Conservation (phyloP, 2,888 invertebrate species). For the Laspeyria flexula region DNA sequence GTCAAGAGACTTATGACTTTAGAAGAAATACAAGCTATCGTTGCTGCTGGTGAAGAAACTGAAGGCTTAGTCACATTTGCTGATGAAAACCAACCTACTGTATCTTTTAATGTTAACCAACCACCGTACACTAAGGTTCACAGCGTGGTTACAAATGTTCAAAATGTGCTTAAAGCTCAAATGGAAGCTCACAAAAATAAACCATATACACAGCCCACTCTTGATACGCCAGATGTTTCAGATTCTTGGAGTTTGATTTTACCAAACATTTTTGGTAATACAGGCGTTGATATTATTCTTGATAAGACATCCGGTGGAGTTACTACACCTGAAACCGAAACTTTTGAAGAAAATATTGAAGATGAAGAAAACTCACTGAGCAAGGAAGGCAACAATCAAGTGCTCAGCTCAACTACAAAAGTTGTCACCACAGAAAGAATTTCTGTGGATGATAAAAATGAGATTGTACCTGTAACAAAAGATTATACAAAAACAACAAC, state of each 20-base stretch:
- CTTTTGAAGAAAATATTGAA: slow-evolving; percentile 58
- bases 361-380: slow-evolving; percentile 60
- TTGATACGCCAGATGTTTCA: slow-evolving; percentile 91
- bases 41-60: slow-evolving; percentile 92
- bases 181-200: slow-evolving; percentile 88
- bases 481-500: slow-evolving; percentile 23
- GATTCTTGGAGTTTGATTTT: slow-evolving; percentile 93
- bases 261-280: slow-evolving; percentile 92
- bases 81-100: slow-evolving; percentile 77
- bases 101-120: slow-evolving; percentile 79
- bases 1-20: slow-evolving; percentile 94
- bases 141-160: slow-evolving; percentile 93
- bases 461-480: slow-evolving; percentile 22
- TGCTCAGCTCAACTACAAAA: slow-evolving; percentile 52
- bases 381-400: slow-evolving; percentile 64
- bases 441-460: slow-evolving; percentile 30
- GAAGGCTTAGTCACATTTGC: slow-evolving; percentile 84
- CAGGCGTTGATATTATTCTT: slow-evolving; percentile 86
- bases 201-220: slow-evolving; percentile 74
- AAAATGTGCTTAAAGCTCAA: slow-evolving; percentile 93
- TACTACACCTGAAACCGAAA: slow-evolving; percentile 77
- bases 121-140: slow-evolving; percentile 90
- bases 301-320: slow-evolving; percentile 76
- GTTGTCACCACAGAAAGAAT: slow-evolving; percentile 42
- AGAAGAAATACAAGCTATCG: slow-evolving; percentile 93